These are phyloP conservation scores for Laspeyria flexula DNA, from an alignment of 2,888 invertebrate species.

Conservation along the genomic window DNA sequence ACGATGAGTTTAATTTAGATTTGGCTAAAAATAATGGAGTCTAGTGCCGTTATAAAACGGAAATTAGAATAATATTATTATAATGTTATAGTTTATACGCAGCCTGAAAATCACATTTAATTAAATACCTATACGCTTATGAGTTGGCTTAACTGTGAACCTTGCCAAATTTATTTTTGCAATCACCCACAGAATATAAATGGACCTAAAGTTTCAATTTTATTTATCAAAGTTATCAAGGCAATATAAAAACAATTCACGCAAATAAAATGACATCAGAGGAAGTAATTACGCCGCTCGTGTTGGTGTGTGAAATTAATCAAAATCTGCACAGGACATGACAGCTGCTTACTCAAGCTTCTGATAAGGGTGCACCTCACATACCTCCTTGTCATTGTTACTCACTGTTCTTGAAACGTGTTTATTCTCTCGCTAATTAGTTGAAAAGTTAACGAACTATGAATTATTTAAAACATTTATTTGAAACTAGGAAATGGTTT, in stretches of 20 bases:
- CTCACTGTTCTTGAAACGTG: neutral
- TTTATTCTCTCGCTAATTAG: slow-evolving; percentile 10
- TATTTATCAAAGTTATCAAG: neutral
- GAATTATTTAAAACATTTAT: neutral
- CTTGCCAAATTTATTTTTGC: neutral
- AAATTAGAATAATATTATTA: neutral
- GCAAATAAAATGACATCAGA: slow-evolving; percentile 17
- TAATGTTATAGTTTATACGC: neutral
- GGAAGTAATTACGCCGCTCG: slow-evolving; percentile 36
- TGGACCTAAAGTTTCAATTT: neutral
- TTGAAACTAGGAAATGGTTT: neutral
- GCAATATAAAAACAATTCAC: neutral
- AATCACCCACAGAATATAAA: neutral
- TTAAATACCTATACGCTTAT: neutral
- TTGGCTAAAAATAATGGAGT: neutral
- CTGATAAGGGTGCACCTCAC: slow-evolving; percentile 32
- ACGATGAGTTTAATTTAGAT: neutral
- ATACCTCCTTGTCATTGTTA: slow-evolving; percentile 15
- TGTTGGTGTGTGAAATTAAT: slow-evolving; percentile 40
- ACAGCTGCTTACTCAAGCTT: slow-evolving; percentile 26
- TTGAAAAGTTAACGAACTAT: slow-evolving; percentile 3
- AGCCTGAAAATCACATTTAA: neutral
- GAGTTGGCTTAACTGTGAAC: neutral
- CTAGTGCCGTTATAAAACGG: neutral
- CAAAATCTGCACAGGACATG: slow-evolving; percentile 38